These are phyloP conservation scores for Poeciliopsis retropinna DNA, from an alignment of 2,113 vertebrate genomes.

Conservation along the genomic window DNA sequence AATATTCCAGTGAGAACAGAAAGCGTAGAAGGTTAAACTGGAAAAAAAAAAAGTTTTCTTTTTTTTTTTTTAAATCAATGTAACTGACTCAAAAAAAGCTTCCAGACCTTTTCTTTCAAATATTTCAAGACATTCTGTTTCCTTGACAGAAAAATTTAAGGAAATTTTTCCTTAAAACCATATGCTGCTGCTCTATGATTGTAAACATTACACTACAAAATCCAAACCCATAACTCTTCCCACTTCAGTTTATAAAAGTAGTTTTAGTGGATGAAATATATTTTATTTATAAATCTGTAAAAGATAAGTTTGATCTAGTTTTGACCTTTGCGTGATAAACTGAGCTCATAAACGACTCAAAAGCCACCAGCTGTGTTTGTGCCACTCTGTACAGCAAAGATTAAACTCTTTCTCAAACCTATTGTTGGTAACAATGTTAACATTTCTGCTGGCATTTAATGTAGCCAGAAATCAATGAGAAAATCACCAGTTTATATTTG, in stretches of 20 bases:
- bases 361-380: constrained; percentile 1
- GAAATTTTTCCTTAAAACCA: too few species aligned
- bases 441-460: constrained; percentile 45
- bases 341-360: constrained; percentile 1
- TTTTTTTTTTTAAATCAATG: background rate
- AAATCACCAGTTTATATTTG: constrained; percentile 58
- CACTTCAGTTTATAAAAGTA: constrained; percentile 35
- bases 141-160: background rate
- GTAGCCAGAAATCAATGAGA: constrained; percentile 61
- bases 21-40: background rate
- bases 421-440: constrained; percentile 46
- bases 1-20: background rate
- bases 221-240: constrained; percentile 13
- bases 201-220: constrained; percentile 29
- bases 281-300: background rate
- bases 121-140: background rate
- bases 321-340: background rate
- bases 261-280: constrained; percentile 12
- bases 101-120: background rate
- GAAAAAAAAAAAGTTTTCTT: background rate
- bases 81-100: background rate
- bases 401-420: background rate
- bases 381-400: constrained; percentile 47
- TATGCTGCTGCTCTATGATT: constrained; percentile 23
- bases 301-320: background rate